A percentile compares a stretch with the other conserved stretches of the same genome.
Conservation (phyloP, 2,797 vertebrate species). For the Myotis pilosus region DNA sequence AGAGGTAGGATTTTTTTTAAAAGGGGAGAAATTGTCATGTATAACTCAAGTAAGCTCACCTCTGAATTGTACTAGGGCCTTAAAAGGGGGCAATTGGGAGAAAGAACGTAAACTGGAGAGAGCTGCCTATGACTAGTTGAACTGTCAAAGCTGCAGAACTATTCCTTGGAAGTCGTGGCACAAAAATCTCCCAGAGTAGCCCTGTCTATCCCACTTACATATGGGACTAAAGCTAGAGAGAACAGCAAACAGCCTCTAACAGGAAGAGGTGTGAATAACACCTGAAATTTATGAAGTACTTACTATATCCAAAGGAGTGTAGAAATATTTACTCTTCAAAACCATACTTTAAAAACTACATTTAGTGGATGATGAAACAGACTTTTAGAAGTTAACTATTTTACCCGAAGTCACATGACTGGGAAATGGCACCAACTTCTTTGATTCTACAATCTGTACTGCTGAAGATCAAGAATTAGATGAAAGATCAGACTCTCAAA, state of each 20-base stretch:
- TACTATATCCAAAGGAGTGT: background rate
- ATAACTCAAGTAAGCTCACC: background rate
- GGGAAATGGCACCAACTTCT: background rate
- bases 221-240: background rate
- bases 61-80: background rate
- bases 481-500: background rate
- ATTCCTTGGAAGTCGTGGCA: background rate
- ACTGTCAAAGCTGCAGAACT: background rate
- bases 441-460: background rate
- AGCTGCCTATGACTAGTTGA: background rate
- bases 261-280: background rate
- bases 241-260: background rate
- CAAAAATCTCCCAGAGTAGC: background rate
- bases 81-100: background rate
- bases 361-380: background rate
- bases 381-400: background rate
- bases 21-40: background rate
- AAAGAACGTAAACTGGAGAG: background rate
- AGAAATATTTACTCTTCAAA: conserved; percentile 13
- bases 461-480: background rate
- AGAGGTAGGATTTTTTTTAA: background rate
- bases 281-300: background rate
- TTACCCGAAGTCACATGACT: background rate
- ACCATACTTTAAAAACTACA: background rate
- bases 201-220: background rate